phyloP scores from a whole-genome alignment of 2,113 vertebrate genomes.

The Odobenus rosmarus region DNA sequence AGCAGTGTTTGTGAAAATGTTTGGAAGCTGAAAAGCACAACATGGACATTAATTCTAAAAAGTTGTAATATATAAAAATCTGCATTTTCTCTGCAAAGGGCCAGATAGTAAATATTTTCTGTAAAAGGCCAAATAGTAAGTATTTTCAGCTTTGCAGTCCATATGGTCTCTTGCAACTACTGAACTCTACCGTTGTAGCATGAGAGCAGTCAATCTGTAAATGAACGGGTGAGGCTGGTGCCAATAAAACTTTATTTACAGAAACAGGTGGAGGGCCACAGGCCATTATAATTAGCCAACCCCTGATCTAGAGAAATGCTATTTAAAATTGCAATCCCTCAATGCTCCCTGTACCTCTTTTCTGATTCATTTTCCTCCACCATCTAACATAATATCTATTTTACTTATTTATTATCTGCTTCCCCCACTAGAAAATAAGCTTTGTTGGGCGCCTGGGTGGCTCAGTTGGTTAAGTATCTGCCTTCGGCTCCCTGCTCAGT shows the following conservation, averaged over 20 bases:
- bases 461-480: too few relatives aligned
- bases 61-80: not conserved
- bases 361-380: constrained; percentile 8
- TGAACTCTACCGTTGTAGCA: not conserved
- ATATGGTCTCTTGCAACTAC: not conserved
- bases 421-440: not conserved
- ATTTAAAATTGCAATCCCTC: not conserved
- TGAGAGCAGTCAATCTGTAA: not conserved
- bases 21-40: not conserved
- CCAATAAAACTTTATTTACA: constrained; percentile 37
- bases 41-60: not conserved
- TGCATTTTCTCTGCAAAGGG: constrained; percentile 23
- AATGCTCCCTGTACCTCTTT: not conserved
- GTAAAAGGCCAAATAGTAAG: not conserved
- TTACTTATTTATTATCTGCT: not conserved
- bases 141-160: not conserved
- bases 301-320: constrained; percentile 41
- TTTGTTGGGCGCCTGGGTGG: not conserved
- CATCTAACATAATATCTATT: not conserved
- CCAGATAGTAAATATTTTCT: not conserved
- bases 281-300: not conserved
- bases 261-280: constrained; percentile 38
- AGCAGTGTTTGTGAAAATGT: not conserved
- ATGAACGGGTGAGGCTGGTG: not conserved
- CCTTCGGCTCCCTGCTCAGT: too few relatives aligned